Evolutionary conservation across 2,888 invertebrate genomes (phyloP).

Genomic region (Punctoribates punctum): DNA sequence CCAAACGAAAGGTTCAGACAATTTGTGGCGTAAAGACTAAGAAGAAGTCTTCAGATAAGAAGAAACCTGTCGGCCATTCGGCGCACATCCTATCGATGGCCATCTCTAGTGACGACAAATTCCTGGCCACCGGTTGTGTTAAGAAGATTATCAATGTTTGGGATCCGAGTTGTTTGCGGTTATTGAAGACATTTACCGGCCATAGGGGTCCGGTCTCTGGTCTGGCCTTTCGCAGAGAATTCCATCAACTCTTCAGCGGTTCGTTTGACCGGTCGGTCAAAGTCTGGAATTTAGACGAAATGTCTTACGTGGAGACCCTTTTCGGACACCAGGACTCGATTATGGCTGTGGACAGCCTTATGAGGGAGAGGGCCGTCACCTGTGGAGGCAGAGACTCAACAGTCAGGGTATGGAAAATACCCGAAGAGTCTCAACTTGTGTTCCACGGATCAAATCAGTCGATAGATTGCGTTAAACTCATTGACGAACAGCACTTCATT

Average conservation of each 20-base stretch:
- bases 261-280: conserved; percentile 64
- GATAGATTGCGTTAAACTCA: conserved; percentile 79
- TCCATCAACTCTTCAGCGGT: conserved; percentile 70
- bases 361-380: conserved; percentile 73
- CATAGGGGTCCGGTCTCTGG: conserved; percentile 58
- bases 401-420: conserved; percentile 90
- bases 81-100: conserved; percentile 64
- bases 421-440: conserved; percentile 93
- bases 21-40: conserved; percentile 53
- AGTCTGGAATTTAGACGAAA: conserved; percentile 93
- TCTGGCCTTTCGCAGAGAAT: conserved; percentile 75
- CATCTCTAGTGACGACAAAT: conserved; percentile 74
- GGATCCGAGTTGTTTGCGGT: conserved; percentile 71
- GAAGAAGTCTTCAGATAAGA: conserved; percentile 48
- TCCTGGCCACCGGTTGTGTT: conserved; percentile 69
- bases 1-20: conserved; percentile 52
- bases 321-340: conserved; percentile 87
- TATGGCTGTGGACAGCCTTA: conserved; percentile 79
- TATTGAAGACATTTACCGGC: conserved; percentile 70
- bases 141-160: conserved; percentile 73
- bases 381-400: conserved; percentile 83
- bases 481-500: conserved; percentile 90
- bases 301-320: conserved; percentile 86
- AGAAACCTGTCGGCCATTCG: conserved; percentile 52
- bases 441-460: conserved; percentile 79